Percentiles rank a stretch among this genome's conserved stretches.
Conservation (phyloP, 2,888 invertebrate species). For the Amblyteles armatorius region DNA sequence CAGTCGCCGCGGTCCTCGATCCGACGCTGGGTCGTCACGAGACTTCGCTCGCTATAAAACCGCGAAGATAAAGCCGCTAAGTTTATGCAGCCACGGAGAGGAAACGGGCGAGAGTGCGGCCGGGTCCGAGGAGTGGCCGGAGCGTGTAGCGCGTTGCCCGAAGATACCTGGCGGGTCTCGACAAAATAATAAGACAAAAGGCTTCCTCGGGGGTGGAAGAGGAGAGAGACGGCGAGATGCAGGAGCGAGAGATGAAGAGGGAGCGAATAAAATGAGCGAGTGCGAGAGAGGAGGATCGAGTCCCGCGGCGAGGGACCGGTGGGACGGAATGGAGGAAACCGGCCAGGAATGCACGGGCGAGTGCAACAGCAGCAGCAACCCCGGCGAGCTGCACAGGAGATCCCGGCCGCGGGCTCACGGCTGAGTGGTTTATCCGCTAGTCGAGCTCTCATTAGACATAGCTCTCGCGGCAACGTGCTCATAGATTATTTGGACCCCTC, state of each 20-base stretch:
- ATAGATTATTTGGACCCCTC: conserved; percentile 1
- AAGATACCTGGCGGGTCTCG: conserved; percentile 71
- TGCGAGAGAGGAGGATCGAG: conserved; percentile 31
- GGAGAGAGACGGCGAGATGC: conserved; percentile 67
- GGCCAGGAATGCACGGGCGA: conserved; percentile 76
- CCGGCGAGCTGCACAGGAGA: conserved; percentile 37
- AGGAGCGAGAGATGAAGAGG: conserved; percentile 56
- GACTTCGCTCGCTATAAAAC: conserved; percentile 77
- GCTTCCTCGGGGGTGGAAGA: conserved; percentile 74
- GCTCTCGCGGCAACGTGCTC: background rate
- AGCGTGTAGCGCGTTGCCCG: conserved; percentile 49
- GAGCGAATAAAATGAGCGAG: conserved; percentile 36
- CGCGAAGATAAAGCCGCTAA: conserved; percentile 81
- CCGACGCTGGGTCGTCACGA: conserved; percentile 54
- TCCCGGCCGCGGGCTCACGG: conserved; percentile 33
- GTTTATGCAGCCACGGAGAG: conserved; percentile 77
- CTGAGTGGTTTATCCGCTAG: conserved; percentile 44
- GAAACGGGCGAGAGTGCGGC: conserved; percentile 50
- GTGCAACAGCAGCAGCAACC: conserved; percentile 64
- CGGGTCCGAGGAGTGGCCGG: conserved; percentile 69
- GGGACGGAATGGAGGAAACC: conserved; percentile 72
- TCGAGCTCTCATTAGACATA: conserved; percentile 43
- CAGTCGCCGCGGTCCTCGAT: conserved; percentile 51
- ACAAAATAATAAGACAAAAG: conserved; percentile 81
- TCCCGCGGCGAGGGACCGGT: conserved; percentile 53